Percentiles rank a stretch among this genome's conserved stretches.
Evolutionary conservation across 2,888 invertebrate genomes (phyloP).

Genomic region (Drosophila anceps): DNA sequence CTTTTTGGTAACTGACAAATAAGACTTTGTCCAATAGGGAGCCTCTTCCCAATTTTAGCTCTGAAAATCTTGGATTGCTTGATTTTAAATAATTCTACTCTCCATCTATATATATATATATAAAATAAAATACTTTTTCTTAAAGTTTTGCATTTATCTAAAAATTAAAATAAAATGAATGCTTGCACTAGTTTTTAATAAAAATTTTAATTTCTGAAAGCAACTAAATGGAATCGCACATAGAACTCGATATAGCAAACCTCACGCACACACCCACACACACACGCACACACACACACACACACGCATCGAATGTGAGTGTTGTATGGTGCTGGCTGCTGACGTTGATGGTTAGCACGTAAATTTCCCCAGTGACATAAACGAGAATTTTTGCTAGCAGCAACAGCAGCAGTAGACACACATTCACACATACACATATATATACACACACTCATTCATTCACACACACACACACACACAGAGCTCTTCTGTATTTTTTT

Average conservation of each 20-base stretch:
- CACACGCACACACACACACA: background rate
- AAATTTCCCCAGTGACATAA: slow-evolving; percentile 75
- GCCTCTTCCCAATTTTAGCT: too few relatives aligned
- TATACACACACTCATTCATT: background rate
- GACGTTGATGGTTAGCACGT: slow-evolving; percentile 66
- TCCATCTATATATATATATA: too few relatives aligned
- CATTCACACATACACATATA: background rate
- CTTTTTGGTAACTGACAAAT: too few relatives aligned
- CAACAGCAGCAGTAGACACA: slow-evolving; percentile 7
- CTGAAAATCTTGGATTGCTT: too few relatives aligned
- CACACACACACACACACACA: background rate
- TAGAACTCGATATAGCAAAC: slow-evolving; percentile 10
- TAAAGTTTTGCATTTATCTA: too few relatives aligned
- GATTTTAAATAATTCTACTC: too few relatives aligned
- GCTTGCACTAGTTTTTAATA: slow-evolving; percentile 38
- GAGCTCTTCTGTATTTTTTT: background rate
- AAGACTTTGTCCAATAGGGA: too few relatives aligned
- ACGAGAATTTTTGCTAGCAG: slow-evolving; percentile 47
- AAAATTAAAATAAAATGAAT: background rate
- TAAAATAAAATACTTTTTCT: background rate
- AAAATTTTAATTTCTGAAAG: slow-evolving; percentile 38
- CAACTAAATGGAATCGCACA: slow-evolving; percentile 26
- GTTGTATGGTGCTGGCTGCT: slow-evolving; percentile 44
- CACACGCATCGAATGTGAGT: slow-evolving; percentile 2
- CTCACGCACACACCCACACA: background rate